Base-by-base conservation (phyloP, 2,797 vertebrate genomes). In the Ceryle rudis region DNA sequence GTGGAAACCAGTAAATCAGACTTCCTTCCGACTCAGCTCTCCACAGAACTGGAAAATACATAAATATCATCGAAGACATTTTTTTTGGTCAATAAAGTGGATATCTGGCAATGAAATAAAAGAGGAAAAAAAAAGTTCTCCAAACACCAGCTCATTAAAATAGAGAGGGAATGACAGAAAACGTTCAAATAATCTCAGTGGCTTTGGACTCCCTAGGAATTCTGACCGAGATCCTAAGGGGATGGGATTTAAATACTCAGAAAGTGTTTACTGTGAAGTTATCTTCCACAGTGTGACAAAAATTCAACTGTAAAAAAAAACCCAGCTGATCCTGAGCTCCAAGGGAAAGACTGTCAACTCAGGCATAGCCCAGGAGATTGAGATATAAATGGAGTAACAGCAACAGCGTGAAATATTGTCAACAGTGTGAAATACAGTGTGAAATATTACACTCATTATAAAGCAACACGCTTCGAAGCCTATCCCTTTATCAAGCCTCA, bases 361-460 rank as follows among this genome's bases (percentile, higher is more conserved):
- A 20, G 73, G 22, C 72, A 25, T 5, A 79, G 86, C 73, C 78
- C 89, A 77, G 67, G 90, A 95, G 95, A 95, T 5, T 6, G 93
- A 94, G 93, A 81, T 85, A 66, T 84, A 96, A 96, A 92, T 29
- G 78, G 73, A 94, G 92, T 37, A 85, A 66, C 87, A 70, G 72
- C 88, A 94, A 10, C 80, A 83, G 88, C 3, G 4, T 78, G 91
- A 96, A 93, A 86, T 37, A 75, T 16, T 33, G 87, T 37, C 71
- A 95, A 61, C 78, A 55, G 93, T 94, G 93, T 93, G 91, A 96
- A 96, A 86, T 11, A 57, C 91, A 47, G 95, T 88, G 90, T 94
- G 92, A 97, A 97, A 92, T 77, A 89, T 91, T 90, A 95, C 91
- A 96, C 84, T 91, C 94, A 86, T 93, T 84, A 88, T 26, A 93